A percentile compares a stretch with the other conserved stretches of the same genome.
phyloP scores from a whole-genome alignment of 2,113 vertebrate species.

The Peromyscus californicus region DNA sequence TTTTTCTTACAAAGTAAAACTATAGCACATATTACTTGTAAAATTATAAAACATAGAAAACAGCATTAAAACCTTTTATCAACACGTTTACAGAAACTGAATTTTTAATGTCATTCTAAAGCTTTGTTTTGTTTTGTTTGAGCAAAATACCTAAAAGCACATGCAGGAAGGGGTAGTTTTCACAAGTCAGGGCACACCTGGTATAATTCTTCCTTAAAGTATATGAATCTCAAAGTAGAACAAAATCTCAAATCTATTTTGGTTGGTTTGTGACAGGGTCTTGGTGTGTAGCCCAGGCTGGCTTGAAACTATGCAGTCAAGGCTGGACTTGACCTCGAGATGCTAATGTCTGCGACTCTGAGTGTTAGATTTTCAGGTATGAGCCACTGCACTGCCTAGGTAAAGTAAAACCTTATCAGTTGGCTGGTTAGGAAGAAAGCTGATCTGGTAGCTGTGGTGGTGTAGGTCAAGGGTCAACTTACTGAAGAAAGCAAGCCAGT shows the following conservation, averaged over 20 bases:
- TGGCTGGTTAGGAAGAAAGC: conserved; percentile 4
- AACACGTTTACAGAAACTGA: neutral
- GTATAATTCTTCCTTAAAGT: neutral
- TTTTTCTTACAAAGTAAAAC: conserved; percentile 57
- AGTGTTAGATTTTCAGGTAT: neutral
- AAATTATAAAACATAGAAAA: conserved; percentile 34
- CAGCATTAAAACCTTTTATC: neutral
- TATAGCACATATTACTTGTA: neutral
- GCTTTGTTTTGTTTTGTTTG: neutral
- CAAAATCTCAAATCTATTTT: neutral
- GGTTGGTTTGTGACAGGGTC: neutral
- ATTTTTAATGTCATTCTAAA: conserved; percentile 19
- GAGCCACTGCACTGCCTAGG: neutral
- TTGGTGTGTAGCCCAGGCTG: neutral
- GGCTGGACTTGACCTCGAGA: neutral
- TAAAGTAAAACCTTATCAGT: neutral
- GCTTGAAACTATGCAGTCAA: neutral
- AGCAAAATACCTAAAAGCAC: neutral
- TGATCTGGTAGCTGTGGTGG: neutral
- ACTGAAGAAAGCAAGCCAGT: neutral
- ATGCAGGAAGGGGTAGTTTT: neutral
- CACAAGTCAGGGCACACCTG: neutral
- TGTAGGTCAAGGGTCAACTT: neutral
- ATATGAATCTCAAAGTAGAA: neutral
- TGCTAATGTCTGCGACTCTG: neutral